Base-by-base conservation (phyloP, 2,888 invertebrate species). In the Cotesia congregata region DNA sequence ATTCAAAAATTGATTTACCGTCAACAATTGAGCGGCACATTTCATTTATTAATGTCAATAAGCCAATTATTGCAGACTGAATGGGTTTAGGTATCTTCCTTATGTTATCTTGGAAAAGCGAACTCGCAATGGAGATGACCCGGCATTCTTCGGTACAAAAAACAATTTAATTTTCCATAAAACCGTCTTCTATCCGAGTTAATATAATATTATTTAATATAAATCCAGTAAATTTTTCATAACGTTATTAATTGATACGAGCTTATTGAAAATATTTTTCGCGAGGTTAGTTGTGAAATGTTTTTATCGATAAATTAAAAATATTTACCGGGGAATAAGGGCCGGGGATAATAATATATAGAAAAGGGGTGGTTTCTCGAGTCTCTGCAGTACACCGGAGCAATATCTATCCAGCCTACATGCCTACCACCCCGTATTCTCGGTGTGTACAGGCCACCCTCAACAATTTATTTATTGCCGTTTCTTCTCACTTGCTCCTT, bases 381-480 rank as follows among this genome's bases (percentile, higher is more conserved):
- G 69, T 83, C 84, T 85, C 86, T 85, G 83, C 82, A 50, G 50
- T 50, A 50, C 9, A 82, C 72, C 85, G 83, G 85, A 88, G 89
- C 88, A 89, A 89, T 89, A 89, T 88, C 88, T 86, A 87, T 86
- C 86, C 85, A 84, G 86, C 86, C 87, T 83, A 86, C 88, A 86
- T 88, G 87, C 86, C 86, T 83, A 85, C 85, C 87, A 86, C 85
- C 86, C 85, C 86, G 85, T 88, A 87, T 88, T 69, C 74, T 76
- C 72, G 70, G 72, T 78, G 77, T 79, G 76, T 70, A 76, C 60
- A 64, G 72, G 74, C 79, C 76, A 84, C 84, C 85, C 88, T 87
- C 86, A 88, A 88, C 88, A 89, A 89, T 89, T 89, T 89, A 89
- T 89, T 89, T 89, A 89, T 89, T 89, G 88, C 87, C 86, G 85